Percentiles rank a stretch among this genome's conserved stretches.
Evolutionary conservation across 2,797 vertebrate genomes (phyloP).

Genomic region (Morus bassanus): DNA sequence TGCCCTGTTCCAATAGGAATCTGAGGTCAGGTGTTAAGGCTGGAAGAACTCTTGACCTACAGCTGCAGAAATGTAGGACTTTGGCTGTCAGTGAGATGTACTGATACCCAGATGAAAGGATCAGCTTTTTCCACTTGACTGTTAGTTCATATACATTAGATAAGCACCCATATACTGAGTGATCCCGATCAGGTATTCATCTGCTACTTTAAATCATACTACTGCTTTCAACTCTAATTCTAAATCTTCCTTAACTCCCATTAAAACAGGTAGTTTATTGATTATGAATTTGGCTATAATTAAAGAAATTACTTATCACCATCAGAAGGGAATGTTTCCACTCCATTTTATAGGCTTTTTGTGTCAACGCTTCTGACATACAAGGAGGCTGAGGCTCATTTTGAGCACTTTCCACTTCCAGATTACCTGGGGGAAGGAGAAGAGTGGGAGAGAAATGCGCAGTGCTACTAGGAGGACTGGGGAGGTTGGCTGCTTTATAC

Average conservation of each 20-base stretch:
- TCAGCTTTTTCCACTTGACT: neutral
- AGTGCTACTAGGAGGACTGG: neutral
- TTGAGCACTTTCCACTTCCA: neutral
- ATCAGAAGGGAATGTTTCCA: neutral
- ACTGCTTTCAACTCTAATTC: neutral
- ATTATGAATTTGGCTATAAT: neutral
- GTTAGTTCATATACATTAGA: neutral
- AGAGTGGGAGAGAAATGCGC: neutral
- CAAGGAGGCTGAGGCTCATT: neutral
- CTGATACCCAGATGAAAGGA: neutral
- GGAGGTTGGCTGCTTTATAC: neutral
- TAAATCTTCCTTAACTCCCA: neutral
- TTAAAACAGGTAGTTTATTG: neutral
- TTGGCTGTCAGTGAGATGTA: neutral
- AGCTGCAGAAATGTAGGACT: neutral
- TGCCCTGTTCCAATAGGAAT: neutral
- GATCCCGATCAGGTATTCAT: neutral
- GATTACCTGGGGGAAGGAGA: neutral
- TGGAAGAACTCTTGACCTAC: neutral
- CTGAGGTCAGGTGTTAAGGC: neutral
- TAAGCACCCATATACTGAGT: neutral
- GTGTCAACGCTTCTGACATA: neutral
- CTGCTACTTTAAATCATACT: neutral
- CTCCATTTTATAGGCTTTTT: neutral
- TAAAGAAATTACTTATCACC: neutral